Conservation (phyloP, 2,888 invertebrate genomes). For the Anaspis maculata region DNA sequence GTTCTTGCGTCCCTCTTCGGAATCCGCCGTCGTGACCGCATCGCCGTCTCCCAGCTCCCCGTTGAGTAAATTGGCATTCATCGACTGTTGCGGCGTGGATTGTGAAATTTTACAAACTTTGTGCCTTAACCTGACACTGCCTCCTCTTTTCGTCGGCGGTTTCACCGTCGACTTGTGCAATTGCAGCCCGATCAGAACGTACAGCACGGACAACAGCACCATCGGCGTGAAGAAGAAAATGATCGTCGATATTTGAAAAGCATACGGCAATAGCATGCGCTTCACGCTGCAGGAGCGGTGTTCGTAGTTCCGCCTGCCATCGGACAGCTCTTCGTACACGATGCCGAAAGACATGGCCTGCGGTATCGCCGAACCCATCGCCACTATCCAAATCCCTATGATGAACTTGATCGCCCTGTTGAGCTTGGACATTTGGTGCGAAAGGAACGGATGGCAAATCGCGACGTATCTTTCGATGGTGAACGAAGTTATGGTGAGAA, state of each 20-base stretch:
- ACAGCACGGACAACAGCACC: constrained; percentile 50
- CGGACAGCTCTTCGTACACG: constrained; percentile 35
- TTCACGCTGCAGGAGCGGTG: constrained; percentile 37
- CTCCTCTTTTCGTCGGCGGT: constrained; percentile 28
- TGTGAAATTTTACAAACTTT: constrained; percentile 26
- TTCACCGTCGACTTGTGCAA: constrained; percentile 36
- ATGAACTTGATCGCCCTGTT: constrained; percentile 71
- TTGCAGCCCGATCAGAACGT: constrained; percentile 43
- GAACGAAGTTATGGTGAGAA: constrained; percentile 80
- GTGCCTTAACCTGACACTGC: constrained; percentile 37
- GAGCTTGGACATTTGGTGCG: constrained; percentile 76
- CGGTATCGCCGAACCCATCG: constrained; percentile 65
- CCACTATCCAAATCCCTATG: constrained; percentile 67
- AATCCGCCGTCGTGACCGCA: constrained; percentile 17
- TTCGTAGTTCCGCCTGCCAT: constrained; percentile 27
- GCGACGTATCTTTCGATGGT: constrained; percentile 83
- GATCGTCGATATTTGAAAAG: constrained; percentile 48
- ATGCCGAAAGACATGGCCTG: constrained; percentile 77
- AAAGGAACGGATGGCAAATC: constrained; percentile 76
- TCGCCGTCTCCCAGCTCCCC: constrained; percentile 14
- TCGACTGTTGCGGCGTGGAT: constrained; percentile 21
- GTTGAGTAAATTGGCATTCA: constrained; percentile 17
- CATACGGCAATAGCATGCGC: constrained; percentile 38
- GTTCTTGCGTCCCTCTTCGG: constrained; percentile 40
- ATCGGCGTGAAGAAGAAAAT: constrained; percentile 54